Evolutionary conservation across 2,888 invertebrate species (phyloP).

Genomic region (Exocentrus adspersus): DNA sequence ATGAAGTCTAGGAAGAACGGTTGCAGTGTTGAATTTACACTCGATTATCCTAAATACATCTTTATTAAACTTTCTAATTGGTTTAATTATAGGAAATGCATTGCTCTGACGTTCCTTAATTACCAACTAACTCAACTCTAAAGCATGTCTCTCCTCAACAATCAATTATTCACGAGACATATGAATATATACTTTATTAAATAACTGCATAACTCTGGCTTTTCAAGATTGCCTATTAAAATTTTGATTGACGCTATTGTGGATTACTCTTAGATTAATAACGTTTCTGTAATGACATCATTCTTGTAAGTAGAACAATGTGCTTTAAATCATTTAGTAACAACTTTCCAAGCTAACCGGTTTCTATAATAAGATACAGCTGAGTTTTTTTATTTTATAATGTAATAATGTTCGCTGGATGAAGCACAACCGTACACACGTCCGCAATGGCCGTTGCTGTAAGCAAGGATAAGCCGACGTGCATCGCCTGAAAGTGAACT

Average conservation of each 20-base stretch:
- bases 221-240: constrained; percentile 21
- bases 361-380: constrained; percentile 54
- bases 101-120: not conserved
- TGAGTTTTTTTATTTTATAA: constrained; percentile 49
- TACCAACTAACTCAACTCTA: not conserved
- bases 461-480: constrained; percentile 20
- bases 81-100: constrained; percentile 1
- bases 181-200: constrained; percentile 5
- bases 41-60: not conserved
- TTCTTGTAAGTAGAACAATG: constrained; percentile 59
- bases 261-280: constrained; percentile 45
- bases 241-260: constrained; percentile 41
- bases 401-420: constrained; percentile 47
- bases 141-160: not conserved
- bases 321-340: constrained; percentile 59
- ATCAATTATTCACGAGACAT: not conserved
- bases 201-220: constrained; percentile 1
- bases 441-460: constrained; percentile 23
- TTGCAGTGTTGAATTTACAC: no score
- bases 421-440: constrained; percentile 36
- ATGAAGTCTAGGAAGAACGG: not conserved
- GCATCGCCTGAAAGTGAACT: constrained; percentile 8
- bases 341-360: constrained; percentile 58
- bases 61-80: constrained; percentile 1
- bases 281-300: constrained; percentile 56